phyloP scores from a whole-genome alignment of 2,888 invertebrate species.

The Epirrita christyi region DNA sequence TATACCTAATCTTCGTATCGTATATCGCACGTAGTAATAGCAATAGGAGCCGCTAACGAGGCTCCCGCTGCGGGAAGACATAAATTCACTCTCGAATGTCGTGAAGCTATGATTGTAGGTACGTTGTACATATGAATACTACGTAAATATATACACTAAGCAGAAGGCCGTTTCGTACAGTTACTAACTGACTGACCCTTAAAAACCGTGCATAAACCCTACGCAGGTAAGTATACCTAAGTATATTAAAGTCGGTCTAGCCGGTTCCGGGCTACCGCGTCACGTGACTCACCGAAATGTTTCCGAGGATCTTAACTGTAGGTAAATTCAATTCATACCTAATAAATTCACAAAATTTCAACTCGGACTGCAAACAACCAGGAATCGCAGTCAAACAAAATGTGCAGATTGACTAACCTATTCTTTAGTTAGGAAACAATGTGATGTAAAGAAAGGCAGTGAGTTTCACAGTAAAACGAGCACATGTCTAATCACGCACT shows the following conservation, averaged over 20 bases:
- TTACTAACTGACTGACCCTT: slow-evolving; percentile 1
- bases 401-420: slow-evolving; percentile 1
- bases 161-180: slow-evolving; percentile 30
- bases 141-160: slow-evolving; percentile 25
- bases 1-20: slow-evolving; percentile 4
- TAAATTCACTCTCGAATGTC: slow-evolving; percentile 53
- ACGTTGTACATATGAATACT: slow-evolving; percentile 22
- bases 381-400: neutral
- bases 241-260: slow-evolving; percentile 49
- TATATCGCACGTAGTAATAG: slow-evolving; percentile 30
- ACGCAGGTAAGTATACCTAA: slow-evolving; percentile 1
- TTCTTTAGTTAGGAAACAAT: slow-evolving; percentile 29
- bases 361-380: neutral
- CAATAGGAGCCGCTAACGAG: slow-evolving; percentile 47
- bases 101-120: slow-evolving; percentile 35
- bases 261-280: slow-evolving; percentile 55
- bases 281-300: slow-evolving; percentile 68
- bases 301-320: slow-evolving; percentile 46
- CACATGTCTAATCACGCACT: slow-evolving; percentile 46
- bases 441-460: slow-evolving; percentile 33
- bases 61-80: slow-evolving; percentile 52
- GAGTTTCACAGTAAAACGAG: slow-evolving; percentile 44
- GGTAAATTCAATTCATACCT: slow-evolving; percentile 14
- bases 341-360: slow-evolving; percentile 4
- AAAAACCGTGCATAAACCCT: too few relatives aligned